Base-by-base conservation (phyloP, 2,797 vertebrate genomes). In the Paguma larvata region DNA sequence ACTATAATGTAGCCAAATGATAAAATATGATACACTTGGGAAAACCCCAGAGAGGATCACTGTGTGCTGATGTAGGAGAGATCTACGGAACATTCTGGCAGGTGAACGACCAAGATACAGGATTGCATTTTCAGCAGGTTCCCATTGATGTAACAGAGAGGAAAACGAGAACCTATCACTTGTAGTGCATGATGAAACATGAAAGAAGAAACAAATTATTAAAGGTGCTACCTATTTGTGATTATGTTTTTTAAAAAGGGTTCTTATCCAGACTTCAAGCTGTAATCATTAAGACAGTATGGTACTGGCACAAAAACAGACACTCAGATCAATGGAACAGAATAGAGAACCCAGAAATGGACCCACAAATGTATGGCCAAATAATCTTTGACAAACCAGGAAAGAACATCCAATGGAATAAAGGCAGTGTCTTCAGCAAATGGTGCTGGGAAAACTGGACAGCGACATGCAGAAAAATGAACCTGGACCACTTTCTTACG, bases 201-300 rank as follows among this genome's bases (percentile, higher is more conserved):
- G 6, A 83, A 62, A 85, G 30, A 92, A 89, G 62, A 8, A 72
- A 94, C 92, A 38, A 51, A 59, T 21, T 56, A 87, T 44, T 68
- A 67, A 46, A 77, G 95, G 44, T 59, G 51, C 51, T 44, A 46
- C 21, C 70, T 80, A 46, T 5, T 5, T 72, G 51, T 3, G 30
- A 9, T 34, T 72, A 30, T 4, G 19, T 2, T 70, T 88, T 87
- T 82, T 15, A 7, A 51, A 48, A 65, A 30, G 23, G 46, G 41
- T 30, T 53, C 77, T 80, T 80, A 48, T 23, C 23, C 15, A 16
- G 15, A 53, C 51, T 53, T 53, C 51, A 53, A 53, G 51, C 51
- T 53, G 51, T 53, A 18, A 53, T 53, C 51, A 53, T 53, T 16
- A 18, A 18, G 51, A 53, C 51, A 53, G 51, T 53, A 53, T 53